Evolutionary conservation across 37 sponge, comb jelly and placozoan species (phyloP), one percentile per base, ranked within the genome.

Genomic region (Mnemiopsis leidyi): DNA sequence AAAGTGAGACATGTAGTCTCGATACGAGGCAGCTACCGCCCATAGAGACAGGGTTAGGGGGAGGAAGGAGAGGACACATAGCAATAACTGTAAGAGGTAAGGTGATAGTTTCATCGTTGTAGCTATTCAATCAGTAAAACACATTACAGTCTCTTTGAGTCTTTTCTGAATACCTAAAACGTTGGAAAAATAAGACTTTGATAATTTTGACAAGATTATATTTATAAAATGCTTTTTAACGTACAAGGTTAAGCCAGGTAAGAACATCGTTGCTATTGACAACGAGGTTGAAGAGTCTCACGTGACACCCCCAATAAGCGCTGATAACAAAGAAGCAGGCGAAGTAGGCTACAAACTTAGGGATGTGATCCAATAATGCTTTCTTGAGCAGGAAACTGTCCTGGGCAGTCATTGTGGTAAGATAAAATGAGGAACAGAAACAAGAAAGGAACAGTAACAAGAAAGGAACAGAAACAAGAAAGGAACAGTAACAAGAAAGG

Each of bases 291-390:
- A 39, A 85, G 61, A 85, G 90, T 26, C 90, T 36, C 48, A 85
- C 90, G 29, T 85, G 90, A 33, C 90, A 85, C 1, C 90, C 90
- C 90, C 90, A 85, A 37, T 36, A 85, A 2, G 90, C n/a, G n/a
- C 90, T 85, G 90, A 85, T 40, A n/a, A 85, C 61, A 28, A 85
- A 40, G 90, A 85, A 85, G 36, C 90, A 85, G 48, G 90, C 90
- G 23, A 85, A 85, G 90, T 85, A 85, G 30, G 90, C 90, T 18
- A 85, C 90, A 39, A 85, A 85, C 90, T 85, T 85, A 5, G 90
- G 90, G 2, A 85, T 39, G 30, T 85, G 32, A n/a, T 85, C 90
- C 9, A 32, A 29, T 1, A 85, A 61, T 2, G 90, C 90, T 0
- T 2, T 25, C 23, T 85, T 18, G 1, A 85, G 61, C 21, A 85